Base-by-base conservation (phyloP, 2,113 vertebrate genomes). In the Bos indicus region DNA sequence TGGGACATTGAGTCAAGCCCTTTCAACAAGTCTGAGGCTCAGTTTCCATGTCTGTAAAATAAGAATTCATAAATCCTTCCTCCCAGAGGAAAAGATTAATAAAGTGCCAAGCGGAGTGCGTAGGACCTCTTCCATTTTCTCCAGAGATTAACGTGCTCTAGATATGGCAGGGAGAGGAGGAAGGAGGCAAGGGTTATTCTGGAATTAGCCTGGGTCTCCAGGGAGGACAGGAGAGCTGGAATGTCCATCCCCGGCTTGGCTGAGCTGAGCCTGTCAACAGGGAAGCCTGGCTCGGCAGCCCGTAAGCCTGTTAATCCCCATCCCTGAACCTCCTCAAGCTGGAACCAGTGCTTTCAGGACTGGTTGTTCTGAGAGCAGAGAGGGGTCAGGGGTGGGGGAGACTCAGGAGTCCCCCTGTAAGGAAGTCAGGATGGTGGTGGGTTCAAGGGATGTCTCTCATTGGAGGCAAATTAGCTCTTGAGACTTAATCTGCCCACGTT, bases 171-270 rank as follows among this genome's bases (percentile, higher is more conserved):
- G 96, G 96, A 97, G 98, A 97, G 98, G 97, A 98, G 97, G 98
- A 98, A 97, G 98, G 98, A 98, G 97, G 92, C 94, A 98, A 97
- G 97, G 98, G 97, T 94, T 98, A 96, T 98, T 98, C 98, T 98
- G 98, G 98, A 98, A 98, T 98, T 98, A 98, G 97, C 96, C 95
- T 98, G 96, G 96, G 96, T 97, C 97, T 98, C 97, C 98, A 95
- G 97, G 96, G 96, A 98, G 97, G 96, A 59, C 92, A 81, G 97
- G 98, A 67, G 54, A 98, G 97, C 98, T 71, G 92, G 94, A 21
- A 11, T 25, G 33, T 84, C 48, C 10, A 51, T 51, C n/a, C 30
- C 46, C 0, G 12, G 28, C 28, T n/a, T 62, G 43, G 54, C 46
- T 30, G 25, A 25, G 19, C 25, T 19, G 28, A n/a, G 62, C 12